A percentile compares a stretch with the other conserved stretches of the same genome.
Evolutionary conservation across 2,888 invertebrate species (phyloP).

Genomic region (Dendrolimus pini): DNA sequence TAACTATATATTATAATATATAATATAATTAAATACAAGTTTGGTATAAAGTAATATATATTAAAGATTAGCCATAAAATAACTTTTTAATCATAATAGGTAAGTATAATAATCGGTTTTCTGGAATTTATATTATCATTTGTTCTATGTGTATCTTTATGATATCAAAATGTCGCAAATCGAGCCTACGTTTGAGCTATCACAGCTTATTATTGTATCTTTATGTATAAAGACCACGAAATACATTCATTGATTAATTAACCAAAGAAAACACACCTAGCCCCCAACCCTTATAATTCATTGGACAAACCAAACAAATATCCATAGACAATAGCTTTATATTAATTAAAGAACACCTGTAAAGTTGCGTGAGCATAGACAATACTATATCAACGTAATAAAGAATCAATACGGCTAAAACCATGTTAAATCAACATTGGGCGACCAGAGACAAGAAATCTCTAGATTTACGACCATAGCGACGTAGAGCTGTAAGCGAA

Average conservation of each 20-base stretch:
- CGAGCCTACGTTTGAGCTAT: no score
- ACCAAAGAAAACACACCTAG: not conserved
- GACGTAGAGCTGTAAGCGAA: conserved; percentile 37
- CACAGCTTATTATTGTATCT: no score
- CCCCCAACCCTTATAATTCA: not conserved
- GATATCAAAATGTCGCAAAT: no score
- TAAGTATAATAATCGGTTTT: no score
- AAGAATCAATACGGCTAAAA: conserved; percentile 77
- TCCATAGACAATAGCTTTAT: conserved; percentile 39
- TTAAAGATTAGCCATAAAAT: no score
- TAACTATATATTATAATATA: no score
- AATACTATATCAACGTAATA: conserved; percentile 65
- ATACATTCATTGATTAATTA: not conserved
- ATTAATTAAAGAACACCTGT: conserved; percentile 61
- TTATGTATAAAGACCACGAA: not conserved
- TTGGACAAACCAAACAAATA: conserved; percentile 1
- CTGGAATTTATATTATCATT: no score
- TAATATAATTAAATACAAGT: no score
- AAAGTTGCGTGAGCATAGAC: conserved; percentile 66
- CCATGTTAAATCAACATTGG: conserved; percentile 76
- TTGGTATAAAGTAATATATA: no score
- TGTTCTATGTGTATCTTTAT: no score
- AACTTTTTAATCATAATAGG: no score
- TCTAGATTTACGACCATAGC: conserved; percentile 65
- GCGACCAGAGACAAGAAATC: conserved; percentile 71